Conservation (phyloP, 2,888 invertebrate species). For the Sinodicranocentrus sp. region DNA sequence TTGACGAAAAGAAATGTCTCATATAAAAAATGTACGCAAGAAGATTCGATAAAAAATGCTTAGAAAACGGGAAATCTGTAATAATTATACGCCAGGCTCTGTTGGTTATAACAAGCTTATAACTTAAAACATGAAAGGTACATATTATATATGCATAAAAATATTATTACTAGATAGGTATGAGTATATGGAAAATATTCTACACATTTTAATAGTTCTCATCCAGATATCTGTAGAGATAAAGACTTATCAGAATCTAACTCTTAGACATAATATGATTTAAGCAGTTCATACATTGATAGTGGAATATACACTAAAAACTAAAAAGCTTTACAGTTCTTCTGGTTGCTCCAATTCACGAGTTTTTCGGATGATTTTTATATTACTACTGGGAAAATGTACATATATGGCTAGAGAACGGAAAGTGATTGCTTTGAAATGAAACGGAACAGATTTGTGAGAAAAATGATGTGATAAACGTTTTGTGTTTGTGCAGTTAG, state of each 20-base stretch:
- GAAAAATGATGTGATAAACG: slow-evolving; percentile 49
- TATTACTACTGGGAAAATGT: slow-evolving; percentile 33
- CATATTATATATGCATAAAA: slow-evolving; percentile 27
- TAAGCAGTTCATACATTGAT: slow-evolving; percentile 45
- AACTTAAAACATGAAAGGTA: slow-evolving; percentile 33
- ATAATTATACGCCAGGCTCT: slow-evolving; percentile 44
- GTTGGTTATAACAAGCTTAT: slow-evolving; percentile 54
- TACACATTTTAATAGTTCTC: slow-evolving; percentile 64
- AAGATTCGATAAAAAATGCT: slow-evolving; percentile 2
- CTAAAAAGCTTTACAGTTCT: slow-evolving; percentile 51
- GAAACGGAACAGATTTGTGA: slow-evolving; percentile 8
- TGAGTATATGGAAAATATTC: slow-evolving; percentile 31
- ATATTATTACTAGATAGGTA: slow-evolving; percentile 14
- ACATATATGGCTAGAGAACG: slow-evolving; percentile 5
- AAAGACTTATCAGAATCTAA: slow-evolving; percentile 69
- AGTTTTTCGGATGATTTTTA: slow-evolving; percentile 45
- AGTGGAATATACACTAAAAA: slow-evolving; percentile 20
- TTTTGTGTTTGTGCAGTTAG: slow-evolving; percentile 16
- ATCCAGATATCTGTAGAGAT: slow-evolving; percentile 64
- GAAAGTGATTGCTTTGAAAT: slow-evolving; percentile 11
- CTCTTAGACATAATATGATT: slow-evolving; percentile 38
- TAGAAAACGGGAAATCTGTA: slow-evolving; percentile 20
- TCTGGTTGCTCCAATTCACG: slow-evolving; percentile 65
- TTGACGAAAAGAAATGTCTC: slow-evolving; percentile 47
- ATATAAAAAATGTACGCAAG: slow-evolving; percentile 15